Evolutionary conservation across 2,888 invertebrate genomes (phyloP).

Genomic region (Taenaris catops): DNA sequence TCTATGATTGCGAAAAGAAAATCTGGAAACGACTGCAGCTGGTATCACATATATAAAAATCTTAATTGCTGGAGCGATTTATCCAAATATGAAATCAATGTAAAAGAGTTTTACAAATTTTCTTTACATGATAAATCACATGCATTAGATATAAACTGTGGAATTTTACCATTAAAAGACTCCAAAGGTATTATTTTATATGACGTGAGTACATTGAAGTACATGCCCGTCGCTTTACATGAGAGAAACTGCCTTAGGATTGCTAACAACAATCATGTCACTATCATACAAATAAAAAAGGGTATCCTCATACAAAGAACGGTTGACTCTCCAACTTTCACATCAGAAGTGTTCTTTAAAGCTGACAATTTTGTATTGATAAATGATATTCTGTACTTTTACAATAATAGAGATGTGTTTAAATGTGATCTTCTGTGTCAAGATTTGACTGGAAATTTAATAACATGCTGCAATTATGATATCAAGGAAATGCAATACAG

Average conservation of each 20-base stretch:
- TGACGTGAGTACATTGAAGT: conserved; percentile 46
- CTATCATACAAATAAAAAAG: conserved; percentile 45
- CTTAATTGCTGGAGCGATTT: conserved; percentile 46
- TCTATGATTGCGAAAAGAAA: conserved; percentile 55
- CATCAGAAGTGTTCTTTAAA: conserved; percentile 46
- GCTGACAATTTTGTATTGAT: conserved; percentile 52
- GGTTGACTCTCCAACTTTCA: conserved; percentile 31
- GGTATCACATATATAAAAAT: conserved; percentile 59
- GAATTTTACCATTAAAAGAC: conserved; percentile 51
- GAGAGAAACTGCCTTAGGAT: conserved; percentile 50
- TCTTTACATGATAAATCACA: conserved; percentile 46
- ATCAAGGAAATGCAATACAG: conserved; percentile 51
- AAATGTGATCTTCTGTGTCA: conserved; percentile 39
- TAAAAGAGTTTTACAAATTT: conserved; percentile 53
- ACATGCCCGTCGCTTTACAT: conserved; percentile 50
- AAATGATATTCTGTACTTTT: conserved; percentile 41
- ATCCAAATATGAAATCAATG: conserved; percentile 31
- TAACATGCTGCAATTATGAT: conserved; percentile 45
- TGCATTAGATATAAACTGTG: conserved; percentile 44
- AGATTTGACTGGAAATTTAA: conserved; percentile 38
- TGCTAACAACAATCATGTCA: conserved; percentile 43
- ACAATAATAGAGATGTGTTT: conserved; percentile 44
- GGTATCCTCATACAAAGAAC: conserved; percentile 48
- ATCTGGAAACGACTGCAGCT: conserved; percentile 41
- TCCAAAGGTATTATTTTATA: conserved; percentile 48